phyloP scores from a whole-genome alignment of 2,888 invertebrate genomes.

The Hipparchia sbordonii region DNA sequence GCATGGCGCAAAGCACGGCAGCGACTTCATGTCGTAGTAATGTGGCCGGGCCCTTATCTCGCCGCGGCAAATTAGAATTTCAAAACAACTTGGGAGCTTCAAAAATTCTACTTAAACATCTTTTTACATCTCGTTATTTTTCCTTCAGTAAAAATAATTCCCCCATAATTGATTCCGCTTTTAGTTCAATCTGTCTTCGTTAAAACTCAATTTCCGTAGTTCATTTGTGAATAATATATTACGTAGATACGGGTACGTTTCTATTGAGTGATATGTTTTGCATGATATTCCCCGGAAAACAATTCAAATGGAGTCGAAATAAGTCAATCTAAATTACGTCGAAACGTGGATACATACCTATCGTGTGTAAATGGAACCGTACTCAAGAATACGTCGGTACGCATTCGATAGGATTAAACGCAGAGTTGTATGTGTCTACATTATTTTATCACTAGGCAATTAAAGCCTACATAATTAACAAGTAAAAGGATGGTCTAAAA shows the following conservation, averaged over 20 bases:
- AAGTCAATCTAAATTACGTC: conserved; percentile 74
- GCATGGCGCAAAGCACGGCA: too few relatives aligned
- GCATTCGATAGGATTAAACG: neutral
- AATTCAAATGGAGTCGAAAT: conserved; percentile 61
- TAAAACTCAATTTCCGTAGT: conserved; percentile 80
- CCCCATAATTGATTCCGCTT: conserved; percentile 79
- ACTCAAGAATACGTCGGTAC: conserved; percentile 2
- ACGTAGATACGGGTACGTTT: conserved; percentile 51
- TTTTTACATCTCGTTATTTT: conserved; percentile 66
- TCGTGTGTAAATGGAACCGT: conserved; percentile 1
- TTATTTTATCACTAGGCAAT: too few relatives aligned
- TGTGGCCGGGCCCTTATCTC: neutral
- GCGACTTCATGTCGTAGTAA: too few relatives aligned
- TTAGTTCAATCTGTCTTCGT: conserved; percentile 82
- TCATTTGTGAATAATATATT: conserved; percentile 81
- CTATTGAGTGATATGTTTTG: conserved; percentile 32
- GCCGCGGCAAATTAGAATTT: conserved; percentile 10
- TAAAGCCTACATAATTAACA: too few relatives aligned
- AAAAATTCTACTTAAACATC: conserved; percentile 61
- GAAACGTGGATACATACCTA: conserved; percentile 17
- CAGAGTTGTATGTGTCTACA: neutral
- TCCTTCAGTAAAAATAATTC: conserved; percentile 77
- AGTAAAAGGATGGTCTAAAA: too few relatives aligned
- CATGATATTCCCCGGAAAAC: conserved; percentile 50
- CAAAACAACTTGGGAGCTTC: conserved; percentile 13